These are phyloP conservation scores for Stegastes partitus DNA, from an alignment of 2,113 vertebrate species.

Conservation along the genomic window DNA sequence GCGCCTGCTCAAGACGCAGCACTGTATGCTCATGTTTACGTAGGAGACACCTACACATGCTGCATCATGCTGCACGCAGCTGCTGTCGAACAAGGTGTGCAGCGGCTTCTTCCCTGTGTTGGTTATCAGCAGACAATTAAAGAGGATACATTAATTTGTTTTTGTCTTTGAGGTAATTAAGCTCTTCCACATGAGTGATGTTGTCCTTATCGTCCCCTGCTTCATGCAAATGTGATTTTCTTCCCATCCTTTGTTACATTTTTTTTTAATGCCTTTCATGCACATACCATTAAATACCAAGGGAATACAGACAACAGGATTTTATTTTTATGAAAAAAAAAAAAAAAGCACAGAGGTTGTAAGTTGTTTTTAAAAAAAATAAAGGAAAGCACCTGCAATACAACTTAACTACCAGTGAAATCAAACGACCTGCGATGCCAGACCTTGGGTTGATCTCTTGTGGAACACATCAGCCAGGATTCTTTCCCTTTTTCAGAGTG, in stretches of 20 bases:
- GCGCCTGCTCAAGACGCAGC: constrained; percentile 15
- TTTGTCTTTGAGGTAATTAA: constrained; percentile 78
- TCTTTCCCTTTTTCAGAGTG: constrained; percentile 46
- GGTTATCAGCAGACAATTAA: constrained; percentile 71
- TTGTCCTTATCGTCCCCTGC: constrained; percentile 68
- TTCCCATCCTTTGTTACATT: constrained; percentile 58
- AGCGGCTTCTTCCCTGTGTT: constrained; percentile 25
- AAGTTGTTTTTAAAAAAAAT: constrained; percentile 59
- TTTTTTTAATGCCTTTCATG: constrained; percentile 52
- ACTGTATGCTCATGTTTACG: constrained; percentile 5
- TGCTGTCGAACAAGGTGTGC: constrained; percentile 51
- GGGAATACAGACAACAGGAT: constrained; percentile 47
- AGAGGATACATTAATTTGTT: constrained; percentile 70
- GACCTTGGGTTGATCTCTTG: constrained; percentile 78
- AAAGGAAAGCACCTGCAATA: constrained; percentile 78
- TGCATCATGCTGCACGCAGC: constrained; percentile 22
- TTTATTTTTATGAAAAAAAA: constrained; percentile 53
- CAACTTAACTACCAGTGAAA: constrained; percentile 78
- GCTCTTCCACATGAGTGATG: constrained; percentile 69
- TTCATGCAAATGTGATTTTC: constrained; percentile 69
- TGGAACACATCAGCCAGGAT: constrained; percentile 67
- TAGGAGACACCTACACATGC: constrained; percentile 27
- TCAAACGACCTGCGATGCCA: constrained; percentile 78
- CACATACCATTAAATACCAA: constrained; percentile 34
- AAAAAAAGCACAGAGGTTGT: constrained; percentile 53